Conservation (phyloP, 2,113 vertebrate genomes). For the Zingel zingel region DNA sequence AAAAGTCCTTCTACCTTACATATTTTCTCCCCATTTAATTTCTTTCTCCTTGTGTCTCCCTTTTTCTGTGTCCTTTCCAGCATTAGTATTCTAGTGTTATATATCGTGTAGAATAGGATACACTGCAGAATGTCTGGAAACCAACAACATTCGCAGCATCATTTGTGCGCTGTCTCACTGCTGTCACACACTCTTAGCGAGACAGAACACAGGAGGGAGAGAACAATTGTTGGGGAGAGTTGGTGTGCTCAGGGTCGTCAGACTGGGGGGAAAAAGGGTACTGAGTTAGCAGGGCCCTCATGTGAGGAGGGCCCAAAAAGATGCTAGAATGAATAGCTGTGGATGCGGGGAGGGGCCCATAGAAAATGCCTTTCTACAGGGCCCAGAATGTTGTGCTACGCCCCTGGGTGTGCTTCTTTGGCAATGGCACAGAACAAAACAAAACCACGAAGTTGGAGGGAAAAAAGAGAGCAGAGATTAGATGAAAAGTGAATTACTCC, state of each 20-base stretch:
- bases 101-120: conserved; percentile 58
- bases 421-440: conserved; percentile 58
- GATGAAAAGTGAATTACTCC: conserved; percentile 56
- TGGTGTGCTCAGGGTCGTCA: not conserved
- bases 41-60: not conserved
- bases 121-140: conserved; percentile 72
- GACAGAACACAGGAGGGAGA: conserved; percentile 50
- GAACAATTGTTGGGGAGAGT: conserved; percentile 57
- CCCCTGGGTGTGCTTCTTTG: conserved; percentile 29
- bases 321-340: no score
- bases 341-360: no score
- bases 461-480: conserved; percentile 39
- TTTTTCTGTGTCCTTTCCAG: conserved; percentile 36
- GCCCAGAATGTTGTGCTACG: no score
- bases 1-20: conserved; percentile 12
- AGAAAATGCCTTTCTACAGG: no score
- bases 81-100: conserved; percentile 66
- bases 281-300: no score
- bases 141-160: conserved; percentile 64
- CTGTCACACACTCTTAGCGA: conserved; percentile 63
- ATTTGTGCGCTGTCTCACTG: conserved; percentile 64
- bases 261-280: no score
- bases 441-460: conserved; percentile 14
- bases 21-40: not conserved
- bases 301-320: no score